Conservation (phyloP, 23 tunicate species). For the Clavelina lepadiformis region DNA sequence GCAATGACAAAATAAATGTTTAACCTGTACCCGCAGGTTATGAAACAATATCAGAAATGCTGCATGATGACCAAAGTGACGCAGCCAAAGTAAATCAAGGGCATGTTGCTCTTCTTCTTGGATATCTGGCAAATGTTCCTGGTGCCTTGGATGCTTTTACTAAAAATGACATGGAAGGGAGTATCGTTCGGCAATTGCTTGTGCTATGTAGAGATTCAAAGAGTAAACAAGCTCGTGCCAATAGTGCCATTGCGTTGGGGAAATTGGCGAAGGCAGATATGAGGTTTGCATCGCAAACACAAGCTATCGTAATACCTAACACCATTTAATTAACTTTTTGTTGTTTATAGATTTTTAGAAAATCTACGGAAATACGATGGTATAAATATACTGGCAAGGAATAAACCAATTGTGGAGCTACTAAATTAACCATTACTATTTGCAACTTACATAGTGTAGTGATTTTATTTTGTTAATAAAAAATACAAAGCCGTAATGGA, state of each 20-base stretch:
- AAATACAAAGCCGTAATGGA: too few relatives aligned
- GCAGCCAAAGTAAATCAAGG: conserved; percentile 46
- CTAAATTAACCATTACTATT: too few relatives aligned
- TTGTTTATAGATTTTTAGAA: conserved; percentile 30
- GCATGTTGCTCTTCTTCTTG: conserved; percentile 43
- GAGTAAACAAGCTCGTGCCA: conserved; percentile 21
- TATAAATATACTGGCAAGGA: conserved; percentile 60
- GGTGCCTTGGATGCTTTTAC: too few relatives aligned
- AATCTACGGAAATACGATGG: conserved; percentile 58
- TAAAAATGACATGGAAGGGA: too few relatives aligned
- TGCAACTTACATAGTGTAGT: too few relatives aligned
- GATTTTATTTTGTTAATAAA: too few relatives aligned
- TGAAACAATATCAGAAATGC: conserved; percentile 3
- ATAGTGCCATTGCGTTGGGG: conserved; percentile 51
- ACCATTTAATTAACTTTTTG: too few relatives aligned
- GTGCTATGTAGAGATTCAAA: conserved; percentile 46
- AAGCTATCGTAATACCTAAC: too few relatives aligned
- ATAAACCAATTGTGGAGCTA: too few relatives aligned
- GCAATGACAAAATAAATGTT: too few relatives aligned
- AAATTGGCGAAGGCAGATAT: conserved; percentile 52
- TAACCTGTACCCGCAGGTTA: too few relatives aligned
- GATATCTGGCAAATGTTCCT: conserved; percentile 25
- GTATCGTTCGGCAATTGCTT: conserved; percentile 36
- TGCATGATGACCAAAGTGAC: conserved; percentile 8
- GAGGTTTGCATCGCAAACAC: too few relatives aligned